Conservation (phyloP, 2,797 vertebrate species). For the Thripadectes ignobilis region DNA sequence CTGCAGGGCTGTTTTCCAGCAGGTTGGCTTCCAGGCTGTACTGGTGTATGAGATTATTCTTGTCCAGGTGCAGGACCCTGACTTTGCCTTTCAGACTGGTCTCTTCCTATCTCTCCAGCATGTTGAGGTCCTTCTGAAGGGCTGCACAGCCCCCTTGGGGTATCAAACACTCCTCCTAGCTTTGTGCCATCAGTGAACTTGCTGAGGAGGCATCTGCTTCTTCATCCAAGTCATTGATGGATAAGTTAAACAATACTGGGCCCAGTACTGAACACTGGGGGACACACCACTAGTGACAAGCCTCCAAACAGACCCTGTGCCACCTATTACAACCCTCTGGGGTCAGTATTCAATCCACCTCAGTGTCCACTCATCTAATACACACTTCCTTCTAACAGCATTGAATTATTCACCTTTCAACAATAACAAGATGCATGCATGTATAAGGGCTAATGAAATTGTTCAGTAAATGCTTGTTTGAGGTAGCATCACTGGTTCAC, state of each 20-base stretch:
- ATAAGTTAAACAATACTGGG: neutral
- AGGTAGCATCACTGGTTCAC: neutral
- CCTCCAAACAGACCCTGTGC: too few species aligned
- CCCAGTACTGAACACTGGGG: neutral
- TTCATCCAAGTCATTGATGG: neutral
- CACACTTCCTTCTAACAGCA: neutral
- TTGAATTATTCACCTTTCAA: neutral
- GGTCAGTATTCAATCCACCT: neutral
- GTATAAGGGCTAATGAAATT: neutral
- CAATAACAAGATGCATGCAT: neutral
- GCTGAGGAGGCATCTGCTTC: neutral
- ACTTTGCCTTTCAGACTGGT: neutral
- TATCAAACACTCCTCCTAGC: fast-evolving
- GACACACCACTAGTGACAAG: neutral
- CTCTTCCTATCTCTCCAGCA: neutral
- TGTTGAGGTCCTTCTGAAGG: neutral
- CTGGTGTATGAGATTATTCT: neutral
- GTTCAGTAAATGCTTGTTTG: neutral
- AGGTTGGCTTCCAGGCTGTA: too few species aligned
- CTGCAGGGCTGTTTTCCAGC: neutral
- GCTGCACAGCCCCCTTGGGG: neutral
- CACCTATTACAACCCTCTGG: neutral
- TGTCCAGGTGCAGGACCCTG: neutral
- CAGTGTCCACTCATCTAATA: neutral
- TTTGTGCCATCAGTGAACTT: neutral